Evolutionary conservation across 2,113 vertebrate species (phyloP).

Genomic region (Nothoprocta pentlandii): DNA sequence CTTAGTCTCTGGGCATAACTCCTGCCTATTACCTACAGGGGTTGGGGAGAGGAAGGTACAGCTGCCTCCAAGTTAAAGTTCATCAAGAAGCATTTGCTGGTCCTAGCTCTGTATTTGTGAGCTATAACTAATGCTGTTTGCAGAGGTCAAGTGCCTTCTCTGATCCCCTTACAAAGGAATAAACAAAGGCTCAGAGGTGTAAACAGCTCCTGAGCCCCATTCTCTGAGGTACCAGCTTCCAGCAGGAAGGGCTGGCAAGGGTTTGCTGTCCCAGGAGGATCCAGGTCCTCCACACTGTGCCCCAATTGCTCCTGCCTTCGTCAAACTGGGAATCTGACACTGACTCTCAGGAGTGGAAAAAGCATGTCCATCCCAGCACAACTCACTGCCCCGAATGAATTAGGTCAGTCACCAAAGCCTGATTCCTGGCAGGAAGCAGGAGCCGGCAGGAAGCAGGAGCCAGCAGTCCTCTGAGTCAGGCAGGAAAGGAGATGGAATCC

Average conservation of each 20-base stretch:
- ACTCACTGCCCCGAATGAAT: neutral
- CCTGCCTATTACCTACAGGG: neutral
- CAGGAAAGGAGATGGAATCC: neutral
- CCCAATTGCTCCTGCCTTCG: neutral
- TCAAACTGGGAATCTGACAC: neutral
- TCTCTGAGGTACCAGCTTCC: accelerated
- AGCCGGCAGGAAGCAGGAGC: neutral
- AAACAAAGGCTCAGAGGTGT: neutral
- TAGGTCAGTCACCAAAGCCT: neutral
- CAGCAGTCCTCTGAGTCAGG: neutral
- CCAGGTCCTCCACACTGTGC: neutral
- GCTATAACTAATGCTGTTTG: neutral
- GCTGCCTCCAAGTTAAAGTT: neutral
- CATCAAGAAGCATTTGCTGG: neutral
- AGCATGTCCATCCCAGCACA: neutral
- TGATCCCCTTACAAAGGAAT: accelerated
- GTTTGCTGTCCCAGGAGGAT: neutral
- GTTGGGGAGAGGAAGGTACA: neutral
- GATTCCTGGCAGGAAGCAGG: neutral
- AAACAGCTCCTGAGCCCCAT: neutral
- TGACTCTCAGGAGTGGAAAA: neutral
- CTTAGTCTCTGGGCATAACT: neutral
- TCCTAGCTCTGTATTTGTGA: neutral
- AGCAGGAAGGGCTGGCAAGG: neutral
- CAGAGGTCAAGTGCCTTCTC: neutral